Evolutionary conservation across 2,113 vertebrate species (phyloP).

Genomic region (Salvator merianae): DNA sequence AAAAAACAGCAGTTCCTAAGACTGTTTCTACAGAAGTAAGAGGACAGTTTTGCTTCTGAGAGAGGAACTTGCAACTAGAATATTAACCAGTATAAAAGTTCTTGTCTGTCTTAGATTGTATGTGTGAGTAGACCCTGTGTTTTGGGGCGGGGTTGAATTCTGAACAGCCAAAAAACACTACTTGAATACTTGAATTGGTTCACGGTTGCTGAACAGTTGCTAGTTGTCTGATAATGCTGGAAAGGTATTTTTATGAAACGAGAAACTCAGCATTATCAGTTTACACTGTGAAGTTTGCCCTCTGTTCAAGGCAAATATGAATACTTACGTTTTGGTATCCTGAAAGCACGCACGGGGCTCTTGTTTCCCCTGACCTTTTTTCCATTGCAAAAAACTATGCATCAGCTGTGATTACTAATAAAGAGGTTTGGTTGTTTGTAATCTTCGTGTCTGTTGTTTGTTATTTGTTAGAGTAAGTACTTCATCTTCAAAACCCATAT

Average conservation of each 20-base stretch:
- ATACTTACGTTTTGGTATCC: constrained; percentile 45
- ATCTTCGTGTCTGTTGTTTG: background rate
- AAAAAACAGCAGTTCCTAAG: constrained; percentile 35
- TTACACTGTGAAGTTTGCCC: constrained; percentile 76
- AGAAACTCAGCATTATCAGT: constrained; percentile 15
- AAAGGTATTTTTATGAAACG: constrained; percentile 33
- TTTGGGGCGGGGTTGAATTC: constrained; percentile 3
- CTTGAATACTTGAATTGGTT: constrained; percentile 63
- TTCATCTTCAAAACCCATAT: too few species aligned
- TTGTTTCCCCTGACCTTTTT: constrained; percentile 40
- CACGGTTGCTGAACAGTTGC: constrained; percentile 30
- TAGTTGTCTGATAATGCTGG: constrained; percentile 30
- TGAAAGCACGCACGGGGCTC: constrained; percentile 56
- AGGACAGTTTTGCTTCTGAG: constrained; percentile 35
- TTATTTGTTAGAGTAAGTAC: constrained; percentile 16
- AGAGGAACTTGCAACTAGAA: constrained; percentile 37
- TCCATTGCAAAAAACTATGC: constrained; percentile 73
- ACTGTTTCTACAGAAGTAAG: constrained; percentile 43
- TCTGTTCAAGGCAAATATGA: constrained; percentile 51
- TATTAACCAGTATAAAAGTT: constrained; percentile 23
- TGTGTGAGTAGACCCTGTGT: background rate
- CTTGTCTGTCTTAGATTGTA: constrained; percentile 11
- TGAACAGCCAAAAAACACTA: constrained; percentile 48
- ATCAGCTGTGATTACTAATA: constrained; percentile 75
- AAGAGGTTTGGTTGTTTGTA: constrained; percentile 65